These are phyloP conservation scores for Zonotrichia albicollis DNA, from an alignment of 2,797 vertebrate species.

Conservation along the genomic window DNA sequence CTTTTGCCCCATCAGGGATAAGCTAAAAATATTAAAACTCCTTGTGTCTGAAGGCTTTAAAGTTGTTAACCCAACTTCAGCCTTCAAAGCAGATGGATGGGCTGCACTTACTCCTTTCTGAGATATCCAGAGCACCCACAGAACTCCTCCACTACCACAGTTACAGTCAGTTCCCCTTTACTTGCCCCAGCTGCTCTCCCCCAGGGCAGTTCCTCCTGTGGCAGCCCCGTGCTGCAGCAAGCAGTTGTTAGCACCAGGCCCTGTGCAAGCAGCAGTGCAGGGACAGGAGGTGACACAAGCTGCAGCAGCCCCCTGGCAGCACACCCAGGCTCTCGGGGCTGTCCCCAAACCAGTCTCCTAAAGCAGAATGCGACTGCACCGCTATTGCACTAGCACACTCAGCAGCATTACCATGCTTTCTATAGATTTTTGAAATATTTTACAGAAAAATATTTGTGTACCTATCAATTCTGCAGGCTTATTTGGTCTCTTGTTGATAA, in stretches of 20 bases:
- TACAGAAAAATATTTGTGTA: constrained; percentile 61
- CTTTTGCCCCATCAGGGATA: neutral
- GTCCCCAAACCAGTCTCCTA: neutral
- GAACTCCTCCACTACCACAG: neutral
- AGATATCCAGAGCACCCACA: neutral
- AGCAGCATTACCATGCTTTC: constrained; percentile 51
- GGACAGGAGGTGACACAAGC: neutral
- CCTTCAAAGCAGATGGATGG: neutral
- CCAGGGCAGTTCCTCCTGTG: neutral
- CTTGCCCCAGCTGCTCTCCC: neutral
- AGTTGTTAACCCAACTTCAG: neutral
- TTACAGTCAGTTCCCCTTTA: neutral
- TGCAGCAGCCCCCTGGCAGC: neutral
- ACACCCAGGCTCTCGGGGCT: neutral
- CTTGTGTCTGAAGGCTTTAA: neutral
- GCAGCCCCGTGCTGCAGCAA: neutral
- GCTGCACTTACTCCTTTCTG: neutral
- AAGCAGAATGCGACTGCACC: neutral
- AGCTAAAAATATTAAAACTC: neutral
- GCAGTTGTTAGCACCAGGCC: neutral
- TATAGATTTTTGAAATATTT: constrained; percentile 23
- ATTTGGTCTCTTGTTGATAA: constrained; percentile 85
- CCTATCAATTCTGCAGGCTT: constrained; percentile 85
- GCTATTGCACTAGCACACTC: constrained; percentile 32
- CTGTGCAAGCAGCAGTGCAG: neutral